These are phyloP conservation scores for Pholis gunnellus DNA, from an alignment of 2,113 vertebrate species.

Conservation along the genomic window DNA sequence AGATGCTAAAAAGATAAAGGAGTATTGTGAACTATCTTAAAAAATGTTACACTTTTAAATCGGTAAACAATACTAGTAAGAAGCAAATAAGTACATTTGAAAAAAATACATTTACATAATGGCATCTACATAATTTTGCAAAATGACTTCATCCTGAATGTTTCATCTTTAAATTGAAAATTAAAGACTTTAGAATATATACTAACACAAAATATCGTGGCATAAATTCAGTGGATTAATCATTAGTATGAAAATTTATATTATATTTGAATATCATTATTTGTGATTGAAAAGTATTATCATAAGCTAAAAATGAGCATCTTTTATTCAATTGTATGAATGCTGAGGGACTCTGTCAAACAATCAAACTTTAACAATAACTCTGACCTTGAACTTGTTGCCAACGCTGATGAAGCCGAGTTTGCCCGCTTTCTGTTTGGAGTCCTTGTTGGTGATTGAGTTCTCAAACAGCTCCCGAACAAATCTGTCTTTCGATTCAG, in stretches of 20 bases:
- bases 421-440: conserved; percentile 97
- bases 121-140: neutral
- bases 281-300: neutral
- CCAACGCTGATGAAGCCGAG: conserved; percentile 98
- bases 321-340: neutral
- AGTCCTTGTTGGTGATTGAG: conserved; percentile 91
- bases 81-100: neutral
- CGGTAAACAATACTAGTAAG: neutral
- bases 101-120: neutral
- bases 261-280: neutral
- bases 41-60: neutral
- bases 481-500: conserved; percentile 97
- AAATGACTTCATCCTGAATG: neutral
- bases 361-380: neutral
- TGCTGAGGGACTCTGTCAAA: neutral
- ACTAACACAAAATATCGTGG: neutral
- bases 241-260: neutral
- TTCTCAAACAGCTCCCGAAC: conserved; percentile 95
- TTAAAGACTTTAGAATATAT: neutral
- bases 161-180: neutral
- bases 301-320: neutral
- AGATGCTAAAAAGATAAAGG: conserved; percentile 10
- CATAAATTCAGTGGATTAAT: neutral
- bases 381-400: conserved; percentile 98
- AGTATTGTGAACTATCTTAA: neutral